Conservation (phyloP, 2,113 vertebrate genomes). For the Onychostruthus taczanowskii region DNA sequence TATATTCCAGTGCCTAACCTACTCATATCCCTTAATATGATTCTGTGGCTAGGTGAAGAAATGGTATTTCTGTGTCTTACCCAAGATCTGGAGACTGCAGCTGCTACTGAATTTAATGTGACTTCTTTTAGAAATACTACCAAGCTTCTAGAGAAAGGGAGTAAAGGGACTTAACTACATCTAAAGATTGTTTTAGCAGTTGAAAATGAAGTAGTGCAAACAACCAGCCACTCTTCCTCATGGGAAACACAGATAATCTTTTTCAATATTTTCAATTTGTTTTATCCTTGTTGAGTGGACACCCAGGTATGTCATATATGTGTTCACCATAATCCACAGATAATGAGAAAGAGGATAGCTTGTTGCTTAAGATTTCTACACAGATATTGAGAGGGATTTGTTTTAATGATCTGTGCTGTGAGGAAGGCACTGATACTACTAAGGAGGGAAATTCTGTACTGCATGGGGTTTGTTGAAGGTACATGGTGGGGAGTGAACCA, state of each 20-base stretch:
- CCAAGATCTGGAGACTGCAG: neutral
- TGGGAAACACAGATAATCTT: neutral
- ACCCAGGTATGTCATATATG: neutral
- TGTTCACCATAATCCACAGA: neutral
- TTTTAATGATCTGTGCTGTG: neutral
- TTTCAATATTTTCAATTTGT: neutral
- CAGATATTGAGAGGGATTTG: neutral
- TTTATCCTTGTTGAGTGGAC: neutral
- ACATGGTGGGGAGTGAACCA: neutral
- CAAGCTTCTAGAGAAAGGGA: neutral
- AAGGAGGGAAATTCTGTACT: neutral
- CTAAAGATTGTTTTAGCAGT: neutral
- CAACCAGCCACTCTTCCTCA: neutral
- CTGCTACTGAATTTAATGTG: neutral
- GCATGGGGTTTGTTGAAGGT: neutral
- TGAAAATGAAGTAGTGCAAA: neutral
- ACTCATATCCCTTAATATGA: neutral
- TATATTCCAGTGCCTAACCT: neutral
- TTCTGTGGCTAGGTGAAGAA: neutral
- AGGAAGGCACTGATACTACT: neutral
- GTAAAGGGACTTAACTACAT: neutral
- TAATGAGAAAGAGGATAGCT: neutral
- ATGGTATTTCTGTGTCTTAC: neutral
- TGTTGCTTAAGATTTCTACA: neutral
- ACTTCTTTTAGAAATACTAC: neutral